Conservation (phyloP, 1,140 invertebrate genomes). For the Laupala kohalensis region DNA sequence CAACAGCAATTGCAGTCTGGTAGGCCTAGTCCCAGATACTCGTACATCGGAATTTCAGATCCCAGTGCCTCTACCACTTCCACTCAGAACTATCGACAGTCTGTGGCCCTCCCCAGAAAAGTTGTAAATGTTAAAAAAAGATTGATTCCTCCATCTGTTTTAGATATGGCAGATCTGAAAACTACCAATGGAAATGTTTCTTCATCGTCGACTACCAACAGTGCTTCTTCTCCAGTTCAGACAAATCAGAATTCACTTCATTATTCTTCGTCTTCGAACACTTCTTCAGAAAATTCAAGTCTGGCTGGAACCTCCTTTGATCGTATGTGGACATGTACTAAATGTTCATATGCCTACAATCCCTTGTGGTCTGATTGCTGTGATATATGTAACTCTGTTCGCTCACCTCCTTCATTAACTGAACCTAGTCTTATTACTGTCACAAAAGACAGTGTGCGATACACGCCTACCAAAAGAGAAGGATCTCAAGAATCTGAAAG, state of each 20-base stretch:
- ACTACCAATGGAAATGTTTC: conserved; percentile 10
- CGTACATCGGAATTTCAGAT: conserved; percentile 43
- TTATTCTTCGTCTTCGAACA: conserved; percentile 9
- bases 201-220: not conserved
- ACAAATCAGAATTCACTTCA: conserved; percentile 5
- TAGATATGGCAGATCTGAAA: conserved; percentile 9
- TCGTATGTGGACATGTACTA: conserved; percentile 73
- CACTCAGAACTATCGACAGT: conserved; percentile 26
- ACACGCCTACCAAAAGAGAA: conserved; percentile 31
- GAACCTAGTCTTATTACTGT: conserved; percentile 54
- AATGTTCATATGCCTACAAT: conserved; percentile 80
- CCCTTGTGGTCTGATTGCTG: conserved; percentile 60
- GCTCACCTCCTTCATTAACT: conserved; percentile 45
- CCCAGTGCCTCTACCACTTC: conserved; percentile 34
- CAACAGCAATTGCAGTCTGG: conserved; percentile 11
- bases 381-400: conserved; percentile 59
- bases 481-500: not conserved
- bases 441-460: conserved; percentile 42
- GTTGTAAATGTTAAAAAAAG: conserved; percentile 24
- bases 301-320: conserved; percentile 24
- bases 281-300: conserved; percentile 9
- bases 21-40: conserved; percentile 30
- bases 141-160: conserved; percentile 12
- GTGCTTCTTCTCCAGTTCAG: conserved; percentile 4
- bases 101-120: conserved; percentile 26